These are phyloP conservation scores for Lepus timidus DNA, from an alignment of 2,113 vertebrate species.

Conservation along the genomic window DNA sequence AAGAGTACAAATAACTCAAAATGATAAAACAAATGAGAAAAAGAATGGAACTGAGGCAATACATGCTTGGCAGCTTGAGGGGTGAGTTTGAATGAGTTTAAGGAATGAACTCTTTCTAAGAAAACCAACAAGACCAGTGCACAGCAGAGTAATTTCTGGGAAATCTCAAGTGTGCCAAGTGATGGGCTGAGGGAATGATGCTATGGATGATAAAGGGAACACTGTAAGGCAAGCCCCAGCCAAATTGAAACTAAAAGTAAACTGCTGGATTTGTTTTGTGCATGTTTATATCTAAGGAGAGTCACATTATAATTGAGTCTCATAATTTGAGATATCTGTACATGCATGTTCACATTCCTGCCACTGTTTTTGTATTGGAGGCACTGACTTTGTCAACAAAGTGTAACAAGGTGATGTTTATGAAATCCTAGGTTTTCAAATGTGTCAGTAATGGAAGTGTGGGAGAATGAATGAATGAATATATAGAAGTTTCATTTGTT, in stretches of 20 bases:
- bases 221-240: neutral
- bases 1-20: neutral
- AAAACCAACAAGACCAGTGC: too few species aligned
- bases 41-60: too few species aligned
- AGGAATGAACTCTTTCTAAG: rapidly evolving
- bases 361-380: neutral
- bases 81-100: neutral
- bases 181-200: neutral
- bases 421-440: neutral
- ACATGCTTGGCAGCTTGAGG: rapidly evolving
- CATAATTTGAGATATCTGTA: neutral
- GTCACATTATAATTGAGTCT: neutral
- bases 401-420: neutral
- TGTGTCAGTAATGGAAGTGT: too few species aligned
- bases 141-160: neutral
- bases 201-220: neutral
- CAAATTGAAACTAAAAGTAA: neutral
- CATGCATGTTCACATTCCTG: neutral
- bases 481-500: neutral
- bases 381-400: neutral
- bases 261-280: neutral
- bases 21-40: neutral
- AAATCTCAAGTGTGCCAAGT: neutral
- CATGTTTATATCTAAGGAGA: neutral
- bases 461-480: neutral